Percentiles rank a stretch among this genome's conserved stretches.
Conservation (phyloP, 2,797 vertebrate genomes). For the Odontamblyopus lacepedii region DNA sequence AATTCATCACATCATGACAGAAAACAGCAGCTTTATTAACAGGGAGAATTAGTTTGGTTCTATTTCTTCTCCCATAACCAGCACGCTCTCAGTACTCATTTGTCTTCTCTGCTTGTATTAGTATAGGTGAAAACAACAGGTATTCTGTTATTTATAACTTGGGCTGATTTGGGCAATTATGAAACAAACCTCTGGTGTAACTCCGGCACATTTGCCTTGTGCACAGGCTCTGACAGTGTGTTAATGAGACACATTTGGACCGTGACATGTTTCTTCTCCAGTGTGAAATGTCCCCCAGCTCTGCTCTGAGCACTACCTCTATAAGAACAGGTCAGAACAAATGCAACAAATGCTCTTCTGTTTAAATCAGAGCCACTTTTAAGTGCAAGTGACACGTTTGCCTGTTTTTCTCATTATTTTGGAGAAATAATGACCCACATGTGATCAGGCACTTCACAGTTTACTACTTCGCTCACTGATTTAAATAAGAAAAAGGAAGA, state of each 20-base stretch:
- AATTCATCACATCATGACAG: no score
- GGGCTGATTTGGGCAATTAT: neutral
- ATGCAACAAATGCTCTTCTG: neutral
- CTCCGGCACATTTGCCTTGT: neutral
- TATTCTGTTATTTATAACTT: neutral
- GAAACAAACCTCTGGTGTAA: neutral
- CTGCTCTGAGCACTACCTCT: neutral
- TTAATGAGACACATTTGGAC: neutral
- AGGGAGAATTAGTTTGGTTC: no score
- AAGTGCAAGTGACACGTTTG: neutral
- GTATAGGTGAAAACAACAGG: no score
- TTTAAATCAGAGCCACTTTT: neutral
- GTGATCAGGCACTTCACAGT: no score
- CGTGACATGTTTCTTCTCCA: neutral
- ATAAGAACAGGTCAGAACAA: neutral
- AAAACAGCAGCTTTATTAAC: no score
- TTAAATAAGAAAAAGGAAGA: no score
- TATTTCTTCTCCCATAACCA: no score
- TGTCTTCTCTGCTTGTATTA: no score
- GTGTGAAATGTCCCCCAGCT: neutral
- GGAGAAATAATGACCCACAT: no score
- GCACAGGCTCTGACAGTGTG: neutral
- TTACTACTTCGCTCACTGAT: no score
- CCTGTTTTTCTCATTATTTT: neutral
- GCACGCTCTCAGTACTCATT: no score